These are phyloP conservation scores for Otolemur crassicaudatus DNA, from an alignment of 2,797 vertebrate genomes.

Conservation along the genomic window DNA sequence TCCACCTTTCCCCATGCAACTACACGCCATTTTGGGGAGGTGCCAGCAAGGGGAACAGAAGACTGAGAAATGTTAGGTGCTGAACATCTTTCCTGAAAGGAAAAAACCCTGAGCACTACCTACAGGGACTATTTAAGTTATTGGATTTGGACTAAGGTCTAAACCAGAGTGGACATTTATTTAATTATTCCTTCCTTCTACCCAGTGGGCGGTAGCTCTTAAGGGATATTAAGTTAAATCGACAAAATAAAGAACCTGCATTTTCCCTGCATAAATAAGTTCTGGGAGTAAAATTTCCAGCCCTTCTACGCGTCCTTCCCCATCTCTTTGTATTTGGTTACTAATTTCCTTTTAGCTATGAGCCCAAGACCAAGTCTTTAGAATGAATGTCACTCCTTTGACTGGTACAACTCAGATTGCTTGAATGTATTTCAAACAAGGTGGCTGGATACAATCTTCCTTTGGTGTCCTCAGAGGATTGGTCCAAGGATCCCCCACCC, in stretches of 20 bases:
- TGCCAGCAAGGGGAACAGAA: neutral
- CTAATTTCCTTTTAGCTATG: neutral
- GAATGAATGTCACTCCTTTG: neutral
- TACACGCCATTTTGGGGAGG: neutral
- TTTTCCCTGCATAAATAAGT: slow-evolving; percentile 67
- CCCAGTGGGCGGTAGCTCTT: slow-evolving; percentile 57
- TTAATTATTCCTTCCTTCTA: slow-evolving; percentile 68
- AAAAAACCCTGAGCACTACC: neutral
- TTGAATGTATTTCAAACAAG: neutral
- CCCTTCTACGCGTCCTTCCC: neutral
- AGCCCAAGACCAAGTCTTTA: neutral
- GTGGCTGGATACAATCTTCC: neutral
- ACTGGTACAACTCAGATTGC: no score
- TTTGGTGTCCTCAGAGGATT: neutral
- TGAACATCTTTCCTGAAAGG: neutral
- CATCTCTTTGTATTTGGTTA: neutral
- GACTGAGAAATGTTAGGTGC: neutral
- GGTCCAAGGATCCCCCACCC: neutral
- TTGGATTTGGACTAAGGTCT: slow-evolving; percentile 56
- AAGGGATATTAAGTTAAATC: slow-evolving; percentile 76
- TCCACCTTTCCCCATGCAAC: neutral
- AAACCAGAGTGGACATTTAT: slow-evolving; percentile 77
- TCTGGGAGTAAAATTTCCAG: slow-evolving; percentile 55
- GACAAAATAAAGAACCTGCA: slow-evolving; percentile 70
- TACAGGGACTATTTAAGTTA: slow-evolving; percentile 48